Base-by-base conservation (phyloP, 2,888 invertebrate genomes). In the Pecten maximus region DNA sequence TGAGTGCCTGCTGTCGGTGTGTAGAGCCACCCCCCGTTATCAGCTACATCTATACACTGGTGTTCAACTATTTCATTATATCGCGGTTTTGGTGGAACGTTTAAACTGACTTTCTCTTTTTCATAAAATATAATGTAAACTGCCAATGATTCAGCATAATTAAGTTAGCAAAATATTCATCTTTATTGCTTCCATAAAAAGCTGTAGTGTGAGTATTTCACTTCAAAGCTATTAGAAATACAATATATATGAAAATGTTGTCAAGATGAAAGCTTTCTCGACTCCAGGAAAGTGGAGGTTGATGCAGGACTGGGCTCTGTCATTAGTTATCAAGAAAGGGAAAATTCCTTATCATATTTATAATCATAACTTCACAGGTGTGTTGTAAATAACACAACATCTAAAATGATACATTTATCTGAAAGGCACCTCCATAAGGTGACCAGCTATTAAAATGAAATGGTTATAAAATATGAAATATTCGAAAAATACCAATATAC, bases 101-200 rank as follows among this genome's bases (percentile, higher is more conserved):
- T 87, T 87, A 54, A 48, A 50, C 50, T 89, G 44, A 40, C 54
- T 89, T 74, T 89, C 88, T 40, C 50, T 40, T 88, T 74, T 89
- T 44, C 44, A 40, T 44, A 89, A 89, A 44, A 89, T 89, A 86
- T 90, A 44, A 88, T 89, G 88, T 88, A 89, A 54, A 89, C 40
- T 87, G 44, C 87, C 40, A 40, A 91, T 91, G 91, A 91, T 89
- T 91, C 91, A 91, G 91, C 91, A 88, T 87, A 88, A 88, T 91
- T 74, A 88, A 39, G 44, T 50, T 74, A 35, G 40, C 50, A 40
- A 44, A 88, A 87, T 60, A 48, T 89, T 40, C 23, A 39, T 60
- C 60, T 91, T 91, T 91, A 87, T 87, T 40, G 87, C 88, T 28
- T 87, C 87, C 40, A 74, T 44, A 90, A 44, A 50, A 88, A 90